Evolutionary conservation across 2,113 vertebrate species (phyloP).

Genomic region (Chrysemys picta): DNA sequence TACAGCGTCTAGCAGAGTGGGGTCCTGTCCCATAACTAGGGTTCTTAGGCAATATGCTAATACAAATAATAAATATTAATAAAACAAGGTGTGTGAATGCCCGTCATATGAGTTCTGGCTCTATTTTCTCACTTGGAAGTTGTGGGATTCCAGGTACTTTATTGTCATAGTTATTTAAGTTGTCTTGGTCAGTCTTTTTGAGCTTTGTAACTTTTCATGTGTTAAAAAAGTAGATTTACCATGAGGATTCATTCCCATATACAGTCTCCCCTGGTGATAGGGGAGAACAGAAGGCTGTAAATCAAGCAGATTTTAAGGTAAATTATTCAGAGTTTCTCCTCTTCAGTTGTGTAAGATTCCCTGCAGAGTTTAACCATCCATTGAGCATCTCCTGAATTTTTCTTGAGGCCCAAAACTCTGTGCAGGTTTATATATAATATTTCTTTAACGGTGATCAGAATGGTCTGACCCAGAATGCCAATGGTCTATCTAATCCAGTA

Average conservation of each 20-base stretch:
- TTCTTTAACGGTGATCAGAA: neutral
- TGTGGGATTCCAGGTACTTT: neutral
- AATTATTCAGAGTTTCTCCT: conserved; percentile 50
- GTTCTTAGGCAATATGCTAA: neutral
- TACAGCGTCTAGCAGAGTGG: rapidly evolving
- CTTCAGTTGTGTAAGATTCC: neutral
- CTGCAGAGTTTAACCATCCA: neutral
- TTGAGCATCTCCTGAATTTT: neutral
- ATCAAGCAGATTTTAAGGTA: conserved; percentile 49
- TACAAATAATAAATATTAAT: neutral
- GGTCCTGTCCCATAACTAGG: neutral
- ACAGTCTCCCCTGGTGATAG: neutral
- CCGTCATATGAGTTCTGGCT: neutral
- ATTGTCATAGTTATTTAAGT: neutral
- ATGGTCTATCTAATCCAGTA: neutral
- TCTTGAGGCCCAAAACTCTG: neutral
- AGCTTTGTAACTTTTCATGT: neutral
- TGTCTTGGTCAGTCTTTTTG: neutral
- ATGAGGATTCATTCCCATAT: neutral
- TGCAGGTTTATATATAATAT: neutral
- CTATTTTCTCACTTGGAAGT: neutral
- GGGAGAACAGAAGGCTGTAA: conserved; percentile 63
- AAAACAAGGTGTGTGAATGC: neutral
- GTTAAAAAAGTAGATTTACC: neutral
- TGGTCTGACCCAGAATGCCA: neutral